Conservation (phyloP, 2,113 vertebrate species). For the Leucosticte australis region DNA sequence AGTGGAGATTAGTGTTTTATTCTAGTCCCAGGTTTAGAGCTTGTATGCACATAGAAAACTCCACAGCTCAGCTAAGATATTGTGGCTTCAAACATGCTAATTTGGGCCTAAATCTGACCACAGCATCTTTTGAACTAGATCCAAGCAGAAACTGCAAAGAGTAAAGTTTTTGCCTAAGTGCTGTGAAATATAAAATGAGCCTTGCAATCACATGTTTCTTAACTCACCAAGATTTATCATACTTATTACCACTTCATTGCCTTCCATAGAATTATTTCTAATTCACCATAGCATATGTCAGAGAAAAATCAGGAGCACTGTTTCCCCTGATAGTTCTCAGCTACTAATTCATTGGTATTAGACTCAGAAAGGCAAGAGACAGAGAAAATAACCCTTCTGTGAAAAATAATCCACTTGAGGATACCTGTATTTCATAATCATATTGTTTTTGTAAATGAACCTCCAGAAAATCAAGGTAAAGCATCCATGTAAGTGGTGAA, state of each 20-base stretch:
- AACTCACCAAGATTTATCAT: neutral
- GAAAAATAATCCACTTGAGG: neutral
- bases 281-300: neutral
- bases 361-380: neutral
- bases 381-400: neutral
- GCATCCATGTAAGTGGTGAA: neutral
- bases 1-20: neutral
- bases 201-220: neutral
- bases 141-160: neutral
- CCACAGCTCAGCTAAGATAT: neutral
- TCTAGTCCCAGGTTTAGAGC: neutral
- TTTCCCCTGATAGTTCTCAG: neutral
- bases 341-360: conserved; percentile 6
- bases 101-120: neutral
- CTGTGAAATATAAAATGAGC: neutral
- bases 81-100: neutral
- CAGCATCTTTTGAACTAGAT: neutral
- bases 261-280: conserved; percentile 18
- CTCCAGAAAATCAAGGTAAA: conserved; percentile 2
- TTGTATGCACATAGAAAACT: neutral
- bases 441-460: neutral
- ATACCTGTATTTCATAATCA: neutral
- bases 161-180: neutral
- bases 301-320: neutral
- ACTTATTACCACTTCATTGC: neutral